Evolutionary conservation across 2,797 vertebrate species (phyloP).

Genomic region (Ciconia nigra): DNA sequence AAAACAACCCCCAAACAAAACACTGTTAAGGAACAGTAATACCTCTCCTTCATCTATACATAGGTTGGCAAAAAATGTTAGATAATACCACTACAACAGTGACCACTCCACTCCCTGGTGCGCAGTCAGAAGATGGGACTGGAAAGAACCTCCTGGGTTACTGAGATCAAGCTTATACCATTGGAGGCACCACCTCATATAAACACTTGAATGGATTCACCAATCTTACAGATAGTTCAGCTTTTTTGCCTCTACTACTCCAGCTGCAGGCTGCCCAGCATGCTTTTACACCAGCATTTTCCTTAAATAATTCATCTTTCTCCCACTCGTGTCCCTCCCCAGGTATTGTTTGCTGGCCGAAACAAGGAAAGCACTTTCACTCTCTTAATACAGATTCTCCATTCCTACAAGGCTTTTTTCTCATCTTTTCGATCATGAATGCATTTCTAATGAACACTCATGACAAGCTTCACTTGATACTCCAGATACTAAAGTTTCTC

Average conservation of each 20-base stretch:
- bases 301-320: not conserved
- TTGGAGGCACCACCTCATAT: not conserved
- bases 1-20: not conserved
- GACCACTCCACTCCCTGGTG: not conserved
- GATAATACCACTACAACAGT: too few species aligned
- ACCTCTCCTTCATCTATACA: not conserved
- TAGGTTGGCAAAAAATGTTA: not conserved
- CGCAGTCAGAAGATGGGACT: not conserved
- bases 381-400: not conserved
- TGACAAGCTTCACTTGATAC: not conserved
- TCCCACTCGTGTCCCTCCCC: not conserved
- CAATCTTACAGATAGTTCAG: not conserved
- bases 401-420: not conserved
- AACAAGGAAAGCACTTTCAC: not conserved
- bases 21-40: not conserved
- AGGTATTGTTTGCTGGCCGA: not conserved
- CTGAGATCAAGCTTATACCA: not conserved
- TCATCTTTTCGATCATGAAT: not conserved
- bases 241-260: not conserved
- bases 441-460: not conserved
- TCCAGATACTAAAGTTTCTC: not conserved
- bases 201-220: not conserved
- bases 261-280: not conserved
- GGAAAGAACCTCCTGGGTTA: not conserved
- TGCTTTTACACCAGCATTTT: not conserved